These are phyloP conservation scores for Australoheros scitulus DNA, from an alignment of 2,113 vertebrate species.

Conservation along the genomic window DNA sequence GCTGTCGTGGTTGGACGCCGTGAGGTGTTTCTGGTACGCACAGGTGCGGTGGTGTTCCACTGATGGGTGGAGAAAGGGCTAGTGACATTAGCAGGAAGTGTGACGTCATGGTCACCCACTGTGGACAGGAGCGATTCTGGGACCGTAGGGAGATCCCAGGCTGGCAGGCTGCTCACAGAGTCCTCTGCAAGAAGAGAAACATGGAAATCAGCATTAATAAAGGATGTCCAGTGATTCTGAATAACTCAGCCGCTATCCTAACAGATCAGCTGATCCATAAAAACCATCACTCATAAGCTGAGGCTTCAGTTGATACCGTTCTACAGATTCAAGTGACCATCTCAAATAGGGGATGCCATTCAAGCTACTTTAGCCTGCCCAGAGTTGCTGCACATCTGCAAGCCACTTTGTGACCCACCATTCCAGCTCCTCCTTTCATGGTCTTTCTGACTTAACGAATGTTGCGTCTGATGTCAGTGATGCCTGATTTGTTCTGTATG, in stretches of 20 bases:
- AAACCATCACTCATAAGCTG: no score
- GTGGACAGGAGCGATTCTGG: conserved; percentile 71
- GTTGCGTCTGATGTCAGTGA: background rate
- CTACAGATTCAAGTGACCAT: background rate
- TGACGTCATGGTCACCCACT: conserved; percentile 71
- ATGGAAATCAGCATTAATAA: background rate
- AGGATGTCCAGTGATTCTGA: background rate
- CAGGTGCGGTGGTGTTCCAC: conserved; percentile 69
- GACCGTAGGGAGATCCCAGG: conserved; percentile 78
- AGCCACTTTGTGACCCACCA: background rate
- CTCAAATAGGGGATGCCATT: no score
- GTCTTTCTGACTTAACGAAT: background rate
- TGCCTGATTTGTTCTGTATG: background rate
- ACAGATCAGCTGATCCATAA: background rate
- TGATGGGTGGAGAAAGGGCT: conserved; percentile 76
- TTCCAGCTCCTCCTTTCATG: background rate
- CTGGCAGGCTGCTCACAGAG: conserved; percentile 62
- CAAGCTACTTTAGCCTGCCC: background rate
- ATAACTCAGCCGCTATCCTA: no score
- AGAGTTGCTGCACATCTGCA: background rate
- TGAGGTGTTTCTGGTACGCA: conserved; percentile 50
- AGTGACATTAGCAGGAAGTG: conserved; percentile 71
- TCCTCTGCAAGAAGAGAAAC: conserved; percentile 58
- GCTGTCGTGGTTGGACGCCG: background rate
- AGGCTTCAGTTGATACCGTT: no score